Conservation (phyloP, 2,888 invertebrate genomes). For the Hipparchia sbordonii region DNA sequence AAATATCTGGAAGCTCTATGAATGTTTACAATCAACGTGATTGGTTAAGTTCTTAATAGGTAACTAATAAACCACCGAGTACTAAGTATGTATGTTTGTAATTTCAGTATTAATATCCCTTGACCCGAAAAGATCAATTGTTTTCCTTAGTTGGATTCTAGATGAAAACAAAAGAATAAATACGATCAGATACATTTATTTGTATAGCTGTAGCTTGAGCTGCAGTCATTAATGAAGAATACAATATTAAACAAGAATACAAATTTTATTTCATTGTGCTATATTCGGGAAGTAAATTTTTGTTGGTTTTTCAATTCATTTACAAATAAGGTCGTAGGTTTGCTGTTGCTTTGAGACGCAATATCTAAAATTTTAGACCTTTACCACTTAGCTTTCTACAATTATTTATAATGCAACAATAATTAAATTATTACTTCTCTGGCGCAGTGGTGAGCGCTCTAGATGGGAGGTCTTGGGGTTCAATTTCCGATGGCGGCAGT, state of each 20-base stretch:
- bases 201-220: background rate
- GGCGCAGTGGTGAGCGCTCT: no score
- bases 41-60: constrained; percentile 43
- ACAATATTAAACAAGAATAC: background rate
- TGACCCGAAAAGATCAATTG: constrained; percentile 19
- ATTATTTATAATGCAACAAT: no score
- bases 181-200: constrained; percentile 3
- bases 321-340: no score
- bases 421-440: background rate
- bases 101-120: constrained; percentile 2
- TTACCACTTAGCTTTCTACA: no score
- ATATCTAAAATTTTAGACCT: no score
- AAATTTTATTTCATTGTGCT: constrained; percentile 15
- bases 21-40: constrained; percentile 50
- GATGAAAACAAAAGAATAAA: constrained; percentile 22
- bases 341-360: no score
- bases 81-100: background rate
- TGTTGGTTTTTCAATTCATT: no score
- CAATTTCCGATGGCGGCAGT: no score
- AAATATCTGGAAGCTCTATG: constrained; percentile 43
- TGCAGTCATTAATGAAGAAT: background rate
- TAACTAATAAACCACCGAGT: background rate
- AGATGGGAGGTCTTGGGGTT: no score
- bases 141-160: constrained; percentile 20
- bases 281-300: constrained; percentile 7